A percentile compares a stretch with the other conserved stretches of the same genome.
phyloP scores from a whole-genome alignment of 2,113 vertebrate genomes.

The Glaucidium brasilianum region DNA sequence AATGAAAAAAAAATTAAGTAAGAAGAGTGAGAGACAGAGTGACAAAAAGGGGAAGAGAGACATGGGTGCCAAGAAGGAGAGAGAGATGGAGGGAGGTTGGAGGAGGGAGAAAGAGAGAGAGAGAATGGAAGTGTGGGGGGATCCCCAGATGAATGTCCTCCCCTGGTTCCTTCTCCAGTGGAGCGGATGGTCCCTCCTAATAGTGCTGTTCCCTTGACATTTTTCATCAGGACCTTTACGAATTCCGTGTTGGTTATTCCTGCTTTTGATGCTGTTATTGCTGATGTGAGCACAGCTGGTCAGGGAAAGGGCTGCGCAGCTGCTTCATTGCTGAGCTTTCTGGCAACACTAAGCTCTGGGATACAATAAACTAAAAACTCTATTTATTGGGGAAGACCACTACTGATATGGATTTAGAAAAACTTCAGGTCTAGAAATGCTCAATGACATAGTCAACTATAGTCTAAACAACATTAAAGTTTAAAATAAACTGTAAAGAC shows the following conservation, averaged over 20 bases:
- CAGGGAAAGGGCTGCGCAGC: neutral
- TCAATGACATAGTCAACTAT: neutral
- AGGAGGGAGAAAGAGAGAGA: neutral
- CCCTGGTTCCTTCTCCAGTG: neutral
- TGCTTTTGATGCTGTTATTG: neutral
- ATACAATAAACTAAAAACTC: neutral
- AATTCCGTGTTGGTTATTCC: neutral
- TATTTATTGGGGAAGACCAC: neutral
- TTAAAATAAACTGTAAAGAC: neutral
- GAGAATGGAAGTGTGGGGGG: neutral
- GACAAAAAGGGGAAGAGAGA: neutral
- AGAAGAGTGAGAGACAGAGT: neutral
- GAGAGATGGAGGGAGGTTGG: accelerated
- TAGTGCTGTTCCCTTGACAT: neutral
- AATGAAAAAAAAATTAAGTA: neutral
- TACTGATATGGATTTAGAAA: neutral
- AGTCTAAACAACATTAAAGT: neutral
- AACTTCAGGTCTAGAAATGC: neutral
- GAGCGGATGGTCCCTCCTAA: neutral
- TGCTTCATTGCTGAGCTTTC: neutral
- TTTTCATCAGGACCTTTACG: neutral
- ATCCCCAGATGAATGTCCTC: neutral
- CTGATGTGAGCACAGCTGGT: neutral
- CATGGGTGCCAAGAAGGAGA: neutral
- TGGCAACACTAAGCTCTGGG: neutral